Evolutionary conservation across 2,113 vertebrate species (phyloP).

Genomic region (Ameiurus melas): DNA sequence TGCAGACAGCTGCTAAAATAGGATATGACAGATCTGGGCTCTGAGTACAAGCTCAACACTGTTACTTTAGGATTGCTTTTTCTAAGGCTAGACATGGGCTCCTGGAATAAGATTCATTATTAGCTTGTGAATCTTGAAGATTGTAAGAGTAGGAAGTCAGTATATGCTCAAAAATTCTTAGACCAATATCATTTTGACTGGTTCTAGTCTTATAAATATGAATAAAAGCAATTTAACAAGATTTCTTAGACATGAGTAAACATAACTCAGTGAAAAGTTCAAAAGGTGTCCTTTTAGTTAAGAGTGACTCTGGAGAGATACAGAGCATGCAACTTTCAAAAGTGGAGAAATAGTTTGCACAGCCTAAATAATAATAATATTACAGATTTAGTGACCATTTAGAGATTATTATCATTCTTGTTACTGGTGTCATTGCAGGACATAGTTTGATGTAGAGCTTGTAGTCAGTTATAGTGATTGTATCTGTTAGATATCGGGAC

Average conservation of each 20-base stretch:
- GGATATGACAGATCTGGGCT: conserved; percentile 44
- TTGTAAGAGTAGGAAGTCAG: neutral
- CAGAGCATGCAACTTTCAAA: neutral
- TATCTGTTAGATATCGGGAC: neutral
- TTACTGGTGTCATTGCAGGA: neutral
- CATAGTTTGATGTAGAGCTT: neutral
- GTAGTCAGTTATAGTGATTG: neutral
- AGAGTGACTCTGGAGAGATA: neutral
- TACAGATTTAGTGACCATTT: neutral
- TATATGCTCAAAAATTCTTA: neutral
- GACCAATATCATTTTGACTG: neutral
- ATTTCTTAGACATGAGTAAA: neutral
- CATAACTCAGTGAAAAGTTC: neutral
- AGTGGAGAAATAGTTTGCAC: neutral
- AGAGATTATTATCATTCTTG: neutral
- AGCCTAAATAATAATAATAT: neutral
- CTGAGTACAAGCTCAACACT: conserved; percentile 12
- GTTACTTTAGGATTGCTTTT: conserved; percentile 30
- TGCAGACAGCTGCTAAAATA: conserved; percentile 29
- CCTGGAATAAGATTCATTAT: neutral
- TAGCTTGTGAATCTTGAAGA: conserved; percentile 16
- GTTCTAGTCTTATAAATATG: neutral
- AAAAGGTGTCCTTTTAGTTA: neutral
- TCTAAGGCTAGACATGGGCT: neutral
- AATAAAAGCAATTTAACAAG: neutral